Percentiles rank a stretch among this genome's conserved stretches.
phyloP scores from a whole-genome alignment of 2,797 vertebrate genomes.

The Mormyrops boulengeri region DNA sequence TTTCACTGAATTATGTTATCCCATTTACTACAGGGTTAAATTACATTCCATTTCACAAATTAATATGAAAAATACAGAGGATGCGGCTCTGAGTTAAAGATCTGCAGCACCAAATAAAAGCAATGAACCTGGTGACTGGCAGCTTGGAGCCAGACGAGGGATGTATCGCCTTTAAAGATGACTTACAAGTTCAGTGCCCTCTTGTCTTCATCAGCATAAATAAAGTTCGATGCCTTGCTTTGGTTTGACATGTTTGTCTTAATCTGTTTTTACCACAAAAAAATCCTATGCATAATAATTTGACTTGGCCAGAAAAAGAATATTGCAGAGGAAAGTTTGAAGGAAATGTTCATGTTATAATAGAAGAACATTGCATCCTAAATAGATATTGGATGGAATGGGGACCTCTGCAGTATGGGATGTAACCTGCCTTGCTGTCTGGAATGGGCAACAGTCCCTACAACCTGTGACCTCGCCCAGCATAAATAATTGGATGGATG shows the following conservation, averaged over 20 bases:
- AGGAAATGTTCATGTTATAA: no score
- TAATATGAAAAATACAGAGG: not conserved
- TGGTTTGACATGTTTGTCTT: not conserved
- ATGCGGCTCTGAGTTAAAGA: not conserved
- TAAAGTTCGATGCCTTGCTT: not conserved
- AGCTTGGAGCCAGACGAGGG: not conserved
- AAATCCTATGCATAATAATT: not conserved
- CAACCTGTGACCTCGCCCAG: not conserved
- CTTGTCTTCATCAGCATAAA: not conserved
- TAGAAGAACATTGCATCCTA: not conserved
- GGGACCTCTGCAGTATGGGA: not conserved
- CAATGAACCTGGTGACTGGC: not conserved
- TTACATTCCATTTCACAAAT: not conserved
- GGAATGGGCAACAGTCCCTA: not conserved
- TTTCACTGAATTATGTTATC: slow-evolving; percentile 15
- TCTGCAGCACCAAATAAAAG: not conserved
- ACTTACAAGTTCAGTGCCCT: not conserved
- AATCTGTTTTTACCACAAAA: not conserved
- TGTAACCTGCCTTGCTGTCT: not conserved
- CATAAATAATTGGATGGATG: not conserved
- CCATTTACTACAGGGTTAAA: not conserved
- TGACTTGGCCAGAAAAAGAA: not conserved
- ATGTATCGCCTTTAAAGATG: not conserved
- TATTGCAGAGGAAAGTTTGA: not conserved
- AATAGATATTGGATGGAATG: not conserved